phyloP scores from a whole-genome alignment of 1,140 invertebrate genomes.

The Phymorhynchus buccinoides region DNA sequence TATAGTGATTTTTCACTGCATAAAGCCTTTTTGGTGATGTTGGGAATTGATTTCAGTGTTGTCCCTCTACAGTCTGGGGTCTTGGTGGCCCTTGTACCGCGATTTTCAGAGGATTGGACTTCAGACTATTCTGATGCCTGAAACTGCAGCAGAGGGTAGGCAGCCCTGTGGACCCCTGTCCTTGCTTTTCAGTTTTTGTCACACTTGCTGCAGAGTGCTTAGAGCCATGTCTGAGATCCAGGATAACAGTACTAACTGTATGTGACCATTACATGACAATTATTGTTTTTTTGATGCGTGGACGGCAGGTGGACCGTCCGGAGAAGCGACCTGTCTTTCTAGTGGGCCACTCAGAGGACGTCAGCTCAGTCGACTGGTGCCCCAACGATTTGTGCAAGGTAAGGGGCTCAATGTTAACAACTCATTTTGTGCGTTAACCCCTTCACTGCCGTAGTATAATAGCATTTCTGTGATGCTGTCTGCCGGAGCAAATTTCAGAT shows the following conservation, averaged over 20 bases:
- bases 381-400: conserved; percentile 24
- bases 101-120: too few relatives aligned
- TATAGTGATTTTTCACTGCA: too few relatives aligned
- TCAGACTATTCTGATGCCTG: neutral
- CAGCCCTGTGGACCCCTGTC: neutral
- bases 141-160: neutral
- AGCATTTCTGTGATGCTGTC: neutral
- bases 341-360: conserved; percentile 1
- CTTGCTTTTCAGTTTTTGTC: too few relatives aligned
- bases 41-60: too few relatives aligned
- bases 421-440: too few relatives aligned
- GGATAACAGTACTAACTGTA: neutral
- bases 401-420: too few relatives aligned
- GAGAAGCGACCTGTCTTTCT: conserved; percentile 7
- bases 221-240: neutral
- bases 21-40: too few relatives aligned
- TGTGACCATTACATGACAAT: neutral
- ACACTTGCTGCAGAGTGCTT: neutral
- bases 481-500: neutral
- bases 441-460: too few relatives aligned
- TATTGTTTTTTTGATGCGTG: neutral
- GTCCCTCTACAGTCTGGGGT: too few relatives aligned
- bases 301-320: conserved; percentile 20
- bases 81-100: too few relatives aligned
- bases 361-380: conserved; percentile 7